A percentile compares a stretch with the other conserved stretches of the same genome.
Conservation (phyloP, 2,888 invertebrate species). For the Lymantria dispar region DNA sequence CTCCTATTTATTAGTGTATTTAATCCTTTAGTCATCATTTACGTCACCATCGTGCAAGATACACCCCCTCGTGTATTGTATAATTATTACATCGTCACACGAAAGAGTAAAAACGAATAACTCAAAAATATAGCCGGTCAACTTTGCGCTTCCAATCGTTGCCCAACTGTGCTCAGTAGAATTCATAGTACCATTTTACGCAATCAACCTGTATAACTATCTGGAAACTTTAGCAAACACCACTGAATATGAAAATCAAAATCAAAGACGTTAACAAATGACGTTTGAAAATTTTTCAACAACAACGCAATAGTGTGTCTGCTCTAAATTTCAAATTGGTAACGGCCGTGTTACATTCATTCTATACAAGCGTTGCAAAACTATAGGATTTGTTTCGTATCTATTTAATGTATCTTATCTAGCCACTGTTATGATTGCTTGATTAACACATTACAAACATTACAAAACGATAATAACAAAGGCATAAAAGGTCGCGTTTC, state of each 20-base stretch:
- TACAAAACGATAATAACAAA: no score
- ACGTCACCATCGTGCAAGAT: no score
- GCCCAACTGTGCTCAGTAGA: no score
- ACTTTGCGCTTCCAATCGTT: no score
- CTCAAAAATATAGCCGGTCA: no score
- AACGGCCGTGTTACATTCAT: constrained; percentile 65
- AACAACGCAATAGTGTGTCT: constrained; percentile 55
- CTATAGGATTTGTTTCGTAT: constrained; percentile 13
- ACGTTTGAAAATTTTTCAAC: constrained; percentile 52
- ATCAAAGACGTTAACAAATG: constrained; percentile 59
- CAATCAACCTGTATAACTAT: not conserved
- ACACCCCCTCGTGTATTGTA: no score
- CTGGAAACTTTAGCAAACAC: constrained; percentile 38
- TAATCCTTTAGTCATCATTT: no score
- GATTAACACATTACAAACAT: no score
- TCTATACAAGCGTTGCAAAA: constrained; percentile 36
- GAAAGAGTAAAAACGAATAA: no score
- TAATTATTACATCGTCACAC: no score
- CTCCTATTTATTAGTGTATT: no score
- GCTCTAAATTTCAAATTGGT: constrained; percentile 70
- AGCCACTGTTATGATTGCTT: constrained; percentile 12
- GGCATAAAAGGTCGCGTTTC: no score
- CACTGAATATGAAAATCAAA: constrained; percentile 65
- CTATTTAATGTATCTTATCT: constrained; percentile 22
- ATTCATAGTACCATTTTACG: not conserved